phyloP scores from a whole-genome alignment of 1,140 invertebrate genomes.

The Scaptomyza graminum region DNA sequence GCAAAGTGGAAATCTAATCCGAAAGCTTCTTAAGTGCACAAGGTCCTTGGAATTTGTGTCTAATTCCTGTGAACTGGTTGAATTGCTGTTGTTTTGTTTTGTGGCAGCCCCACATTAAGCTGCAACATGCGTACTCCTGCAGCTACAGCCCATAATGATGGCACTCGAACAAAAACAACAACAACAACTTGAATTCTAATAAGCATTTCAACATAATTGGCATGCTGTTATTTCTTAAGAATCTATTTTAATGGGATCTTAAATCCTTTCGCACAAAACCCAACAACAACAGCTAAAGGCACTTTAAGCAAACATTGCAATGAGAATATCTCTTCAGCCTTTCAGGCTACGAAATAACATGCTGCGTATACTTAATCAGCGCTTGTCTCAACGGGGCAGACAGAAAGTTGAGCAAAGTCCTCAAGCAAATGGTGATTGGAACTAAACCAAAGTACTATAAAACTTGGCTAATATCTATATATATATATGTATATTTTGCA shows the following conservation, averaged over 20 bases:
- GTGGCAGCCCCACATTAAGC: slow-evolving; percentile 1
- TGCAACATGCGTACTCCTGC: neutral
- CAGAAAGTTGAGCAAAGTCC: neutral
- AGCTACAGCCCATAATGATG: neutral
- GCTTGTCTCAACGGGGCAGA: neutral
- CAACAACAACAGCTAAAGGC: too few species aligned
- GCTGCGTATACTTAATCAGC: slow-evolving; percentile 27
- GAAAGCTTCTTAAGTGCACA: slow-evolving; percentile 14
- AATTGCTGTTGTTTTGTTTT: slow-evolving; percentile 2
- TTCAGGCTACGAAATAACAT: neutral
- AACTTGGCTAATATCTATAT: neutral
- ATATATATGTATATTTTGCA: slow-evolving; percentile 35
- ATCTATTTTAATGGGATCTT: too few species aligned
- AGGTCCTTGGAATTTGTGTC: too few species aligned
- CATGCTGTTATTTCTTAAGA: too few species aligned
- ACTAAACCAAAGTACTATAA: neutral
- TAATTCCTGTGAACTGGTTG: neutral
- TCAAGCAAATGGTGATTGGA: too few species aligned
- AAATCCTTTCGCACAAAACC: too few species aligned
- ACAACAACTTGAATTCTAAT: neutral
- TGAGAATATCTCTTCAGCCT: too few species aligned
- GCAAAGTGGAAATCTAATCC: slow-evolving; percentile 6
- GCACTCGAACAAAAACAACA: too few species aligned
- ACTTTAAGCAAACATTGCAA: too few species aligned
- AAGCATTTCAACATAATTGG: neutral